phyloP scores from a whole-genome alignment of 2,888 invertebrate species.

The Lasioglossum morio region DNA sequence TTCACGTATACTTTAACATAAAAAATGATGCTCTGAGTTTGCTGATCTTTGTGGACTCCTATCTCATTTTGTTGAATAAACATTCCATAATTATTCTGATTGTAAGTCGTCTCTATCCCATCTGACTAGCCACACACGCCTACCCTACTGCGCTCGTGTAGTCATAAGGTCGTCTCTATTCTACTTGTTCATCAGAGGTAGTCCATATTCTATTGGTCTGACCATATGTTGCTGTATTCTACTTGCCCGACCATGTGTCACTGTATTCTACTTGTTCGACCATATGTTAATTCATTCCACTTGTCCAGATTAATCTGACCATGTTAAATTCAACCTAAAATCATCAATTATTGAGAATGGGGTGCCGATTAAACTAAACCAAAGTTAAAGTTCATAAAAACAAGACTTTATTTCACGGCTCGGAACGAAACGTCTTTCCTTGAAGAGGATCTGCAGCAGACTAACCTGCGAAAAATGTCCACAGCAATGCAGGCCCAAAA shows the following conservation, averaged over 20 bases:
- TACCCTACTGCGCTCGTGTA: not conserved
- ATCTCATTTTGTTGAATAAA: not conserved
- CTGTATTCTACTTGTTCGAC: not conserved
- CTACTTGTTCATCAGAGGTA: not conserved
- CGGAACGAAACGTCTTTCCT: no score
- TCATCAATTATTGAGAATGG: no score
- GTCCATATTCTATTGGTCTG: not conserved
- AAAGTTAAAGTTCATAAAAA: no score
- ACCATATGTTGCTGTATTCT: not conserved
- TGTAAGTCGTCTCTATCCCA: not conserved
- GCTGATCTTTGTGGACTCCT: not conserved
- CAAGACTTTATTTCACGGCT: no score
- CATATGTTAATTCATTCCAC: not conserved
- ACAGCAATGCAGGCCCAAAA: no score
- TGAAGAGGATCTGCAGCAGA: no score
- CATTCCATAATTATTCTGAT: not conserved
- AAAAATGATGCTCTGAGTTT: no score
- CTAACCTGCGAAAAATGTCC: no score
- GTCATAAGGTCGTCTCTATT: not conserved
- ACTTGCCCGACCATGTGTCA: not conserved
- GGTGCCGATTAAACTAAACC: no score
- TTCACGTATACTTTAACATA: no score
- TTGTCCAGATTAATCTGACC: not conserved
- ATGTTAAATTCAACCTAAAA: no score
- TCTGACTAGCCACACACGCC: not conserved